phyloP scores from a whole-genome alignment of 2,888 invertebrate species.

The Pristionchus japonicus region DNA sequence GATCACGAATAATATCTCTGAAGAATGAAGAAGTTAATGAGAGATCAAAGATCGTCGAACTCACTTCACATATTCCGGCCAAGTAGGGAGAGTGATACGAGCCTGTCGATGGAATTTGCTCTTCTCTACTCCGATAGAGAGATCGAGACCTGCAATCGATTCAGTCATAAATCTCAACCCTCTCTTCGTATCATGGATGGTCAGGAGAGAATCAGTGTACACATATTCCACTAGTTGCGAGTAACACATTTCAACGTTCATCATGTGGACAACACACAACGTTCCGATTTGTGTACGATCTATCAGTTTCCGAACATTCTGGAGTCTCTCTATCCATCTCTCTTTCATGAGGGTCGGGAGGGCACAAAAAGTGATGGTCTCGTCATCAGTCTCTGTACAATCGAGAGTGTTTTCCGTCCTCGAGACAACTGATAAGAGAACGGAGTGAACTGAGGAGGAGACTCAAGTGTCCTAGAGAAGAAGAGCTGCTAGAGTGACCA shows the following conservation, averaged over 20 bases:
- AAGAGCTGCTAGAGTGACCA: background rate
- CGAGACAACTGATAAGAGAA: background rate
- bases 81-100: slow-evolving; percentile 58
- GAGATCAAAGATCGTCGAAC: background rate
- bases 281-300: background rate
- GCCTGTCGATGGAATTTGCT: slow-evolving; percentile 54
- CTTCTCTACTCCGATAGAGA: slow-evolving; percentile 59
- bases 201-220: background rate
- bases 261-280: background rate
- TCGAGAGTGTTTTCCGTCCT: slow-evolving; percentile 37
- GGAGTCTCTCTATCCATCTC: background rate
- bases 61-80: slow-evolving; percentile 61
- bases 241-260: background rate
- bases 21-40: background rate
- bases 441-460: background rate
- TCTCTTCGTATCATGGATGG: background rate
- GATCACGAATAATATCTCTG: slow-evolving; percentile 53
- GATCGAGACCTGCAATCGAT: slow-evolving; percentile 59
- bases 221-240: background rate
- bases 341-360: background rate
- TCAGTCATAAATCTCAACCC: background rate
- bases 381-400: background rate
- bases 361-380: slow-evolving; percentile 3
- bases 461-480: background rate
- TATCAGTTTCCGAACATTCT: background rate